Evolutionary conservation across 2,888 invertebrate genomes (phyloP), one percentile per base, ranked within the genome.

Genomic region (Apamea crenata): DNA sequence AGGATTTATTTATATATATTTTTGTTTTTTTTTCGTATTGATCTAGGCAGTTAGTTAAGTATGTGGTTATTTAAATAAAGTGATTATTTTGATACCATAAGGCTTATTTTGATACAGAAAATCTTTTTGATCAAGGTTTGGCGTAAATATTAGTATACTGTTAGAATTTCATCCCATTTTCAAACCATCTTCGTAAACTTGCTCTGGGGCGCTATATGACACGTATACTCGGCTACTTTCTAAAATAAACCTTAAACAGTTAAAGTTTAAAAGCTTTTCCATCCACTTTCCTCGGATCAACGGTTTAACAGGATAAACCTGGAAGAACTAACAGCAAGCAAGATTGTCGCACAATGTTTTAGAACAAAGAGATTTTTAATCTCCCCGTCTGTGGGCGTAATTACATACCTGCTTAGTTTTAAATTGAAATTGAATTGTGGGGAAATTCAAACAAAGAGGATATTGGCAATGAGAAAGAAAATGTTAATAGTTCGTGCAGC

Each of bases 241-340:
- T 44, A 77, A 77, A 61, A 75, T 69, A 72, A 47, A 78, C 63
- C n/a, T 67, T 66, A 77, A 65, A 76, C 73, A 77, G 70, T 65
- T 73, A 71, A 83, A 86, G 32, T 86, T 80, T 83, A 86, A 85
- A 85, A 85, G 86, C 83, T 85, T 85, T 85, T 67, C 75, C 61
- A 82, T 63, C 73, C 76, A 72, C 83, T 86, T 61, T 66, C 40
- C 56, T 77, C 18, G 61, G 72, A 78, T 85, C 82, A 74, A 50
- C 70, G 75, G 47, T 73, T 69, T 67, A 78, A 78, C 84, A 74
- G 72, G 66, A 72, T 86, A 77, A 74, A 74, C 75, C 6, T 1
- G 12, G 36, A 53, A 65, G 68, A 70, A 32, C 77, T 25, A 69
- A 63, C 69, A 40, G 44, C 29, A 12, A 50, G 32, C 47, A 74